These are phyloP conservation scores for Stenurella melanura DNA, from an alignment of 2,888 invertebrate genomes.

Conservation along the genomic window DNA sequence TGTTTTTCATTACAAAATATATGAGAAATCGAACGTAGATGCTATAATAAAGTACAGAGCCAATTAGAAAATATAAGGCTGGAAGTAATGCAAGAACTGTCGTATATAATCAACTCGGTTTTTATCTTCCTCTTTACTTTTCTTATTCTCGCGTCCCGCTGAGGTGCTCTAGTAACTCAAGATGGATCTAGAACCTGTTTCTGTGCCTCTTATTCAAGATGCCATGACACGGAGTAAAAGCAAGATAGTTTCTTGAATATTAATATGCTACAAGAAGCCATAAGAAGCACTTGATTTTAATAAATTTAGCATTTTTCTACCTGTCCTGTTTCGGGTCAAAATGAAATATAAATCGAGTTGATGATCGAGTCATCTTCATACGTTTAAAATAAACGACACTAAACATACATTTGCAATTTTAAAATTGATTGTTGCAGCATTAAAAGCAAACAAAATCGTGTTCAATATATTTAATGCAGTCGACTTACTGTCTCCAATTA, in stretches of 20 bases:
- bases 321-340: constrained; percentile 16
- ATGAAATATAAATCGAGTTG: neutral
- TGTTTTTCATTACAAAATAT: constrained; percentile 19
- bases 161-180: constrained; percentile 58
- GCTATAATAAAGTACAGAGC: constrained; percentile 37
- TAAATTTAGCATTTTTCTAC: constrained; percentile 37
- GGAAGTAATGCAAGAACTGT: constrained; percentile 41
- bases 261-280: constrained; percentile 20
- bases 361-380: neutral
- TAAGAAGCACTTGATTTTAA: constrained; percentile 32
- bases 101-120: constrained; percentile 39
- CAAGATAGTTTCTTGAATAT: constrained; percentile 36
- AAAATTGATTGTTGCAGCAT: neutral
- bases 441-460: no score
- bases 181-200: constrained; percentile 58
- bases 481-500: no score
- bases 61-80: constrained; percentile 41
- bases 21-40: constrained; percentile 36
- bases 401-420: neutral
- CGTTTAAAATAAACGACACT: neutral
- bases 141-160: constrained; percentile 44
- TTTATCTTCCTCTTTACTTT: constrained; percentile 32
- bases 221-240: constrained; percentile 9
- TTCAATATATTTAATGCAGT: no score
- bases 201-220: constrained; percentile 20